Evolutionary conservation across 2,888 invertebrate genomes (phyloP).

Genomic region (Meganola albula): DNA sequence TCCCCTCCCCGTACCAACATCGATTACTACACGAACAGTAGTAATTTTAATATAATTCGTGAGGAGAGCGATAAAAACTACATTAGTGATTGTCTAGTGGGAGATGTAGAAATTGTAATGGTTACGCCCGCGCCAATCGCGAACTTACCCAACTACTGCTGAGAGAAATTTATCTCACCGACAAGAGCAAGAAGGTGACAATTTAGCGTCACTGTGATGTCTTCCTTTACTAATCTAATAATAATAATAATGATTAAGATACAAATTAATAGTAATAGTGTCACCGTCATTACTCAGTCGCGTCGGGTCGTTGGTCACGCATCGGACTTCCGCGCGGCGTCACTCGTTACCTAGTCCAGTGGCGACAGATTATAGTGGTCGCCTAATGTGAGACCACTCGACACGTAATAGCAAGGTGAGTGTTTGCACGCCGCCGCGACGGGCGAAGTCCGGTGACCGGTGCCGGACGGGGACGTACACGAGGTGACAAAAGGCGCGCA

Average conservation of each 20-base stretch:
- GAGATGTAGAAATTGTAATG: constrained; percentile 29
- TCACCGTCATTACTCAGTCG: no score
- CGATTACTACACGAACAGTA: constrained; percentile 40
- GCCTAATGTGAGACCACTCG: not conserved
- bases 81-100: constrained; percentile 36
- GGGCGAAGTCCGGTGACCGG: constrained; percentile 1
- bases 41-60: constrained; percentile 48
- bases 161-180: no score
- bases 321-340: not conserved
- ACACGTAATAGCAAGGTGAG: not conserved
- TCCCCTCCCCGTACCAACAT: constrained; percentile 27
- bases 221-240: no score
- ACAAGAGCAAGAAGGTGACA: no score
- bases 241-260: no score
- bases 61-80: constrained; percentile 30
- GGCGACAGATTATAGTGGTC: constrained; percentile 9
- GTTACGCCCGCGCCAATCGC: constrained; percentile 18
- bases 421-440: not conserved
- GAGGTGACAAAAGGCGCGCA: constrained; percentile 44
- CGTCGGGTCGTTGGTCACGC: not conserved
- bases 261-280: no score
- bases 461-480: constrained; percentile 12
- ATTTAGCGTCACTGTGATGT: no score
- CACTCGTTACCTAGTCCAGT: constrained; percentile 2
- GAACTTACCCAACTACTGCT: no score